A percentile compares a stretch with the other conserved stretches of the same genome.
Evolutionary conservation across 2,888 invertebrate genomes (phyloP).

Genomic region (Hemistola chrysoprasaria): DNA sequence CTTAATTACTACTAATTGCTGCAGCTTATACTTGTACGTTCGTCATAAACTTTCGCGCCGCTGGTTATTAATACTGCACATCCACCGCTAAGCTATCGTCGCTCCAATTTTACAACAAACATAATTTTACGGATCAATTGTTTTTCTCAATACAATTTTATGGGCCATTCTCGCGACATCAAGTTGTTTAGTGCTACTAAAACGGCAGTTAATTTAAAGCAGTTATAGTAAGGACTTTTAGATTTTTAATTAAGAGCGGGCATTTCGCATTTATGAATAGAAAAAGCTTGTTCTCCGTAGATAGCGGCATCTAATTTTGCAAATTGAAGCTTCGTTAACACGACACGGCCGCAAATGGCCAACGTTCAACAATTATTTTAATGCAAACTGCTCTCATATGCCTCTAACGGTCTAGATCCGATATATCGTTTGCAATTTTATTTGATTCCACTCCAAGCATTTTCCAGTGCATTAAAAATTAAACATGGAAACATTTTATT

Average conservation of each 20-base stretch:
- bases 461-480: constrained; percentile 48
- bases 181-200: not conserved
- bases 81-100: constrained; percentile 32
- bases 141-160: not conserved
- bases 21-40: constrained; percentile 67
- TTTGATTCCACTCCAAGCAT: constrained; percentile 50
- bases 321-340: constrained; percentile 58
- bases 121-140: constrained; percentile 8
- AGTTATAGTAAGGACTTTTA: constrained; percentile 23
- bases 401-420: constrained; percentile 44
- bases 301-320: constrained; percentile 55
- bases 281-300: constrained; percentile 39
- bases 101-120: constrained; percentile 45
- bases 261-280: constrained; percentile 40
- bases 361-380: constrained; percentile 55
- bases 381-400: constrained; percentile 59
- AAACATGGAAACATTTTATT: constrained; percentile 63
- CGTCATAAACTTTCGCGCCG: constrained; percentile 62
- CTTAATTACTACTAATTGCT: constrained; percentile 78
- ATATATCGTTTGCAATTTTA: constrained; percentile 65
- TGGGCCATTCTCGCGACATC: not conserved
- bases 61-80: constrained; percentile 58
- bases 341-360: constrained; percentile 47
- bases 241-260: constrained; percentile 35
- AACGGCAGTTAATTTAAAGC: constrained; percentile 16